Evolutionary conservation across 1,140 invertebrate species (phyloP), one percentile per base, ranked within the genome.

Genomic region (Drosophila pruinosa): DNA sequence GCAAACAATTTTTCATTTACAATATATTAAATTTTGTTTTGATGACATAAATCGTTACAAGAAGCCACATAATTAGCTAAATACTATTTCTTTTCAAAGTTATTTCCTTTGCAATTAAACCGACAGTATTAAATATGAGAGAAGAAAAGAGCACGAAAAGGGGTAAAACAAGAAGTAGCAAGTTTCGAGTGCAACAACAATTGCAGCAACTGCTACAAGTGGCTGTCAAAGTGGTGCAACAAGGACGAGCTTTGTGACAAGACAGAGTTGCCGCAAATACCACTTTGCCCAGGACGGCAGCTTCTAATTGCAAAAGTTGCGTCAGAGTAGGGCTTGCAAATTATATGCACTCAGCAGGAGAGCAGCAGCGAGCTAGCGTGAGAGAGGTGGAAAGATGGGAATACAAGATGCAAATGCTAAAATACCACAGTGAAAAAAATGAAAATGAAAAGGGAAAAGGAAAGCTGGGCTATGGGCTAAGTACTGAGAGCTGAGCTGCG

Each of bases 241-340:
- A 63, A 63, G 67, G 39, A 31, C 10, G 63, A 50, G 47, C 58
- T 72, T 75, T 77, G 73, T 39, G 59, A 75, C 59, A 75, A 57
- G 36, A 53, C 47, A 36, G 47, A 52, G 39, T 31, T 70, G 48
- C 67, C 67, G 54, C 48, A 52, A 68, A 52, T 41, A 31, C 56
- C 69, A 76, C 79, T 50, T 76, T 63, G 61, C 52, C 71, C 75
- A 78, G 63, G 72, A 75, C 39, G 50, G 69, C 65, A 81, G 69
- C 41, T 68, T 67, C 65, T 86, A 86, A 86, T 86, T 86, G 78
- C 81, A 63, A 86, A 86, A 86, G 73, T 86, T 86, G 38, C 43
- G 39, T 3, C 45, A 28, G 54, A 53, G 59, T 21, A 14, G 61
- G 12, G 63, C 36, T 57, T 39, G 52, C 54, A 83, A 76, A 80